phyloP scores from a whole-genome alignment of 2,888 invertebrate species.

The Quadroppia sp. region DNA sequence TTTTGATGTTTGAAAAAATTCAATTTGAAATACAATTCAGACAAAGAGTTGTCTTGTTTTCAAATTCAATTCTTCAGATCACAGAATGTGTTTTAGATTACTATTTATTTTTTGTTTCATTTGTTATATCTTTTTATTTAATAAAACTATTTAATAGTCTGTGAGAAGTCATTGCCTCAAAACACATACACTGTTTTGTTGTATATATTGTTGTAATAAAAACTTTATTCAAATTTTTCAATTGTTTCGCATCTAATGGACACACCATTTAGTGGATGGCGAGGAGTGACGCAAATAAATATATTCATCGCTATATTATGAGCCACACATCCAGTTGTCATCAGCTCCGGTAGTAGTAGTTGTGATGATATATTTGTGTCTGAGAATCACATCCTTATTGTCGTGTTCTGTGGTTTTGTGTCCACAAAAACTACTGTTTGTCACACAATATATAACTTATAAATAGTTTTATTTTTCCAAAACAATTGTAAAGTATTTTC shows the following conservation, averaged over 20 bases:
- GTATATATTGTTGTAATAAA: background rate
- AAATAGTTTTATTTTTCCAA: too few relatives aligned
- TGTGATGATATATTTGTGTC: background rate
- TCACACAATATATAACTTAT: background rate
- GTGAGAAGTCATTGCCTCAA: slow-evolving; percentile 15
- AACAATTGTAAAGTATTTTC: background rate
- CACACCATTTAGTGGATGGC: background rate
- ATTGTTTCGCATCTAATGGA: background rate
- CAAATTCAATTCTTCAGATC: background rate
- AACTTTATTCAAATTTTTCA: background rate
- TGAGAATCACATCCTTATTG: background rate
- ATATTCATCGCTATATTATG: background rate
- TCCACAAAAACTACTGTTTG: background rate
- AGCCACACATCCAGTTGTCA: background rate
- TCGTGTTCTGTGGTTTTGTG: background rate
- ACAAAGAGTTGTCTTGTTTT: background rate
- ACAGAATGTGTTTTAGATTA: background rate
- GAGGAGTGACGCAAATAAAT: background rate
- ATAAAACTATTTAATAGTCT: background rate
- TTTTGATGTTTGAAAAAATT: background rate
- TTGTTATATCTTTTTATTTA: background rate
- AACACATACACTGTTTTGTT: too few relatives aligned
- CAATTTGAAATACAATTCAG: background rate
- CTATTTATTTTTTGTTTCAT: background rate
- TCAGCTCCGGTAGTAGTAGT: background rate